Percentiles rank a stretch among this genome's conserved stretches.
Conservation (phyloP, 2,888 invertebrate species). For the Ormyrus pomaceus region DNA sequence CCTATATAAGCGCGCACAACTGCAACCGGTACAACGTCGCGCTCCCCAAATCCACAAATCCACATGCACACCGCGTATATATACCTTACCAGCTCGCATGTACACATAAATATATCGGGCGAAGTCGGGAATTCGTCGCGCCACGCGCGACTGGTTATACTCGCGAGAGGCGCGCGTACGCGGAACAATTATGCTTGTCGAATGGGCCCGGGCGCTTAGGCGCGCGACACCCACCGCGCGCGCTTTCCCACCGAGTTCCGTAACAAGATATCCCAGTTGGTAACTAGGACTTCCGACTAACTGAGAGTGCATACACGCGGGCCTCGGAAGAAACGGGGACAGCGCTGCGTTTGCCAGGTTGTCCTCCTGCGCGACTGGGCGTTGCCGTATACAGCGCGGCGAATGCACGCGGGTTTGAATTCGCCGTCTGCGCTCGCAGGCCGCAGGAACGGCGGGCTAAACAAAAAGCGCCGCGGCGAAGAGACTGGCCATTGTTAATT, state of each 20-base stretch:
- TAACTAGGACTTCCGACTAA: slow-evolving; percentile 63
- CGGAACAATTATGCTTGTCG: slow-evolving; percentile 32
- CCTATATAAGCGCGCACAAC: neutral
- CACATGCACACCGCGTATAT: too few relatives aligned
- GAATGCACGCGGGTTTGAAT: slow-evolving; percentile 59
- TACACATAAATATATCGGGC: neutral
- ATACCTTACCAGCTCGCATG: too few relatives aligned
- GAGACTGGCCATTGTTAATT: too few relatives aligned
- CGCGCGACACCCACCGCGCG: slow-evolving; percentile 4
- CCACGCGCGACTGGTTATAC: slow-evolving; percentile 31
- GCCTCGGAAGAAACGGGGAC: neutral
- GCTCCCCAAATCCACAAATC: too few relatives aligned
- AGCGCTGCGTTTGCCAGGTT: slow-evolving; percentile 37
- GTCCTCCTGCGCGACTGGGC: slow-evolving; percentile 21
- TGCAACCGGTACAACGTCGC: too few relatives aligned
- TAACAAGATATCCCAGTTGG: slow-evolving; percentile 64
- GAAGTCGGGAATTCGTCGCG: neutral
- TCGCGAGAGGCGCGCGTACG: neutral
- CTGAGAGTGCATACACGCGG: slow-evolving; percentile 58
- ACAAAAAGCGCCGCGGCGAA: too few relatives aligned
- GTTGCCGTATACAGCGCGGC: neutral
- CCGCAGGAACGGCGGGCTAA: neutral
- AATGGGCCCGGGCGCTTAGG: slow-evolving; percentile 14
- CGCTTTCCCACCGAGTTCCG: slow-evolving; percentile 55
- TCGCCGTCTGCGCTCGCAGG: slow-evolving; percentile 60